Evolutionary conservation across 1,140 invertebrate species (phyloP).

Genomic region (Wiebesia pumilae): DNA sequence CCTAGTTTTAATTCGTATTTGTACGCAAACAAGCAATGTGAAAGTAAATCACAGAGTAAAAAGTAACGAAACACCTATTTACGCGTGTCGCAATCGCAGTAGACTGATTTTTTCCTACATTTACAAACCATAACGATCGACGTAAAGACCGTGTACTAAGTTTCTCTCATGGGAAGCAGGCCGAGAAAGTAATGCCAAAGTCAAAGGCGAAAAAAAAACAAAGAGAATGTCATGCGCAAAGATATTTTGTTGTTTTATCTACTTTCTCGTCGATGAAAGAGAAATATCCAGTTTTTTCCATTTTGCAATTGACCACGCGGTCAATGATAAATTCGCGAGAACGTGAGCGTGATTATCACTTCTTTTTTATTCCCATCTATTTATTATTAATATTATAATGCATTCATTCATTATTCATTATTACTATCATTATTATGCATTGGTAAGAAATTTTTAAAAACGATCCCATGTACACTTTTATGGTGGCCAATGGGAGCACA

Average conservation of each 20-base stretch:
- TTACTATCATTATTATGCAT: constrained; percentile 71
- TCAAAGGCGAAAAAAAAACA: constrained; percentile 38
- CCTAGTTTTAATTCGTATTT: constrained; percentile 60
- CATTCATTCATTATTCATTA: constrained; percentile 60
- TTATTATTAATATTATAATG: constrained; percentile 63
- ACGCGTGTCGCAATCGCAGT: constrained; percentile 55
- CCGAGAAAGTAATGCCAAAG: constrained; percentile 57
- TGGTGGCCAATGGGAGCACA: constrained; percentile 72
- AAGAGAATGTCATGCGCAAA: constrained; percentile 28
- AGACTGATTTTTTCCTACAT: constrained; percentile 54
- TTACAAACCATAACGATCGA: constrained; percentile 50
- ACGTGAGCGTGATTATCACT: constrained; percentile 59
- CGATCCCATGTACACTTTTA: constrained; percentile 70
- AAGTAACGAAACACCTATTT: constrained; percentile 65
- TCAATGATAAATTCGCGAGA: constrained; percentile 54
- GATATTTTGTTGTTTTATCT: constrained; percentile 24
- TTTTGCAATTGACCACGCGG: constrained; percentile 54
- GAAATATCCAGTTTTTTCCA: constrained; percentile 54
- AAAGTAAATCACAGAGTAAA: constrained; percentile 66
- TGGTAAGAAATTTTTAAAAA: constrained; percentile 74
- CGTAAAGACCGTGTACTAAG: constrained; percentile 57
- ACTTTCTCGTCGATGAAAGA: constrained; percentile 42
- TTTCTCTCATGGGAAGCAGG: constrained; percentile 57
- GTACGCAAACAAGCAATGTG: constrained; percentile 59
- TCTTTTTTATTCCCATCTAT: constrained; percentile 58